Percentiles rank a stretch among this genome's conserved stretches.
phyloP scores from a whole-genome alignment of 1,140 invertebrate genomes.

The Centruroides sculpturatus region DNA sequence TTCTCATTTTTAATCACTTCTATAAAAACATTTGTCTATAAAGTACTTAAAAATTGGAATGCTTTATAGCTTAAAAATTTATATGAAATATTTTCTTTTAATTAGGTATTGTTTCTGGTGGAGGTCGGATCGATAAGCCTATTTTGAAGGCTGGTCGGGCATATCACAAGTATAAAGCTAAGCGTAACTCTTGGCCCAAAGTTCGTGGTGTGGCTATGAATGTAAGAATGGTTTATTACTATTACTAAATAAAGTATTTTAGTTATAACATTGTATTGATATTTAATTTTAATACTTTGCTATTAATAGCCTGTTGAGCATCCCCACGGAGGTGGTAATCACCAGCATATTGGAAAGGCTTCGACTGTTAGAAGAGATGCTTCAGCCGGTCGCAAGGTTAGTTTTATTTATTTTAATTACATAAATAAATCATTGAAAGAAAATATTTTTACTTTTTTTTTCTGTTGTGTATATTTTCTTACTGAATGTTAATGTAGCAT shows the following conservation, averaged over 20 bases:
- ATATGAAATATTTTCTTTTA: slow-evolving; percentile 10
- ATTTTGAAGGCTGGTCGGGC: slow-evolving; percentile 97
- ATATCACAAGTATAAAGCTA: slow-evolving; percentile 99
- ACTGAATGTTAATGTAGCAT: no score
- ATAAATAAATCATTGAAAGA: neutral
- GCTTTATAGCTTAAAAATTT: slow-evolving; percentile 1
- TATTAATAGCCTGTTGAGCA: slow-evolving; percentile 76
- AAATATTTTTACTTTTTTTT: neutral
- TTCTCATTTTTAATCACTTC: slow-evolving; percentile 26
- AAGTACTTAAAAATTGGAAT: no score
- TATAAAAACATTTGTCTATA: slow-evolving; percentile 29
- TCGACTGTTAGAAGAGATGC: slow-evolving; percentile 97
- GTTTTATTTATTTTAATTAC: slow-evolving; percentile 5
- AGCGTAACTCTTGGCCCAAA: slow-evolving; percentile 98
- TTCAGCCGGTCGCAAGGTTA: slow-evolving; percentile 88
- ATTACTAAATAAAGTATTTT: no score
- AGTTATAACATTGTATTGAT: no score
- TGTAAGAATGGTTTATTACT: slow-evolving; percentile 22
- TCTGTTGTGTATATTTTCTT: neutral
- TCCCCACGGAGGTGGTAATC: slow-evolving; percentile 99
- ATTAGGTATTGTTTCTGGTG: slow-evolving; percentile 89
- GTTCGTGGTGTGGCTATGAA: slow-evolving; percentile 52
- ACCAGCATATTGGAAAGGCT: slow-evolving; percentile 99
- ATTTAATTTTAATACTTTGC: neutral
- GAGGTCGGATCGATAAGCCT: slow-evolving; percentile 98